A percentile compares a stretch with the other conserved stretches of the same genome.
Evolutionary conservation across 2,797 vertebrate genomes (phyloP).

Genomic region (Muscicapa comitata): DNA sequence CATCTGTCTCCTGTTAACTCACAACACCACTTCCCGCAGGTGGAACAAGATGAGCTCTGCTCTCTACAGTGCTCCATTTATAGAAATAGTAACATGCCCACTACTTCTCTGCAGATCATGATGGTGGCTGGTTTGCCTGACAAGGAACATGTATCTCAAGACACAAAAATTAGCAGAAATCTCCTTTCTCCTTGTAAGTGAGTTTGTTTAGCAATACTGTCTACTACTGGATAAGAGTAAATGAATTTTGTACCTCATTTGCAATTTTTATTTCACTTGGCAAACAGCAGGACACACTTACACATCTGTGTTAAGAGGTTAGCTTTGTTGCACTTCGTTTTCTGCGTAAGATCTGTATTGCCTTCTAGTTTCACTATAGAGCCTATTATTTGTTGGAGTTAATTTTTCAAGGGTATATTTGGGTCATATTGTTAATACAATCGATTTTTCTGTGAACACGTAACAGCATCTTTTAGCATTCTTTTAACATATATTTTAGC

Average conservation of each 20-base stretch:
- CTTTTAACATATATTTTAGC: neutral
- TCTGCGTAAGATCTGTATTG: neutral
- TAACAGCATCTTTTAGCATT: neutral
- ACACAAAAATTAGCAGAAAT: neutral
- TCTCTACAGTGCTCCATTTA: neutral
- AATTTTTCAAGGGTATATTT: neutral
- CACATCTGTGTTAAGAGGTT: neutral
- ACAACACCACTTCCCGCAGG: neutral
- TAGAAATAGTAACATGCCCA: neutral
- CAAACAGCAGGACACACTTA: neutral
- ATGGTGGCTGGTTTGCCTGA: neutral
- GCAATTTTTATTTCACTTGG: neutral
- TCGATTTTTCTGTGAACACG: fast-evolving
- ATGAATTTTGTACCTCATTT: neutral
- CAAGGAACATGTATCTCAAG: neutral
- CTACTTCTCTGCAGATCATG: neutral
- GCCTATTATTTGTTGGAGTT: neutral
- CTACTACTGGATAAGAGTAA: neutral
- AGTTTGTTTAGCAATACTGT: slow-evolving; percentile 20
- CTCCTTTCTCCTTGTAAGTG: neutral
- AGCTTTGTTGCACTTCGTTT: neutral
- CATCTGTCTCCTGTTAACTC: slow-evolving; percentile 13
- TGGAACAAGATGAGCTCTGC: neutral
- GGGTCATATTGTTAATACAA: neutral
- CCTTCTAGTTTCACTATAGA: neutral